A percentile compares a stretch with the other conserved stretches of the same genome.
Evolutionary conservation across 2,113 vertebrate species (phyloP).

Genomic region (Glaucomys volans): DNA sequence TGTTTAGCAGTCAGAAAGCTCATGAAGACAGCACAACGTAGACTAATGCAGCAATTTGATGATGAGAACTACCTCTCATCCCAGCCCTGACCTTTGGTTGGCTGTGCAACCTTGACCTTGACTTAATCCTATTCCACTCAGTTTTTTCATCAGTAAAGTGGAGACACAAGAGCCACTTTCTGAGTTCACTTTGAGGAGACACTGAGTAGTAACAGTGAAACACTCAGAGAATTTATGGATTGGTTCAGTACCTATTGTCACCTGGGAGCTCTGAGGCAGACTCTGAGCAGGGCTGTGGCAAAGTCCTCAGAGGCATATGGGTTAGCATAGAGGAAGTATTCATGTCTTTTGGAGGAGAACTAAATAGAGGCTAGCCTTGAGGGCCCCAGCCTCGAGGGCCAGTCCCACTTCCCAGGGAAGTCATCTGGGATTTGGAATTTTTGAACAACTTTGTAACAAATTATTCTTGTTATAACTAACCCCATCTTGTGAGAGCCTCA

Average conservation of each 20-base stretch:
- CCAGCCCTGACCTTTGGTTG: background rate
- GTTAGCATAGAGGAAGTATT: background rate
- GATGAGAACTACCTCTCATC: background rate
- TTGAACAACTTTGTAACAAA: background rate
- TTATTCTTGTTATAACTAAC: background rate
- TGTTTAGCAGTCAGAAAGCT: background rate
- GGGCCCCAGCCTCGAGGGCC: background rate
- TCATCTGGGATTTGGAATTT: background rate
- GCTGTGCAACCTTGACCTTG: background rate
- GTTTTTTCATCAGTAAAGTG: too few species aligned
- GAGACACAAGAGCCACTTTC: background rate
- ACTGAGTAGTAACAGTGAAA: background rate
- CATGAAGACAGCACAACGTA: background rate
- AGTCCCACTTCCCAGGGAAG: background rate
- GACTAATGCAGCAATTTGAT: background rate
- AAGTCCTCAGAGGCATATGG: accelerated
- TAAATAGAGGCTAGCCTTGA: background rate
- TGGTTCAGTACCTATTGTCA: background rate
- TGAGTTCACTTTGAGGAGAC: background rate
- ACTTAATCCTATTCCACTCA: background rate
- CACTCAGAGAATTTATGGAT: background rate
- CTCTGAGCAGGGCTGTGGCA: background rate
- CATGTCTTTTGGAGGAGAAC: background rate
- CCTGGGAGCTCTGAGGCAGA: background rate
- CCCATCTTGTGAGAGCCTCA: background rate